Evolutionary conservation across 2,888 invertebrate species (phyloP), one percentile per base, ranked within the genome.

Genomic region (Vesta saturnalis): DNA sequence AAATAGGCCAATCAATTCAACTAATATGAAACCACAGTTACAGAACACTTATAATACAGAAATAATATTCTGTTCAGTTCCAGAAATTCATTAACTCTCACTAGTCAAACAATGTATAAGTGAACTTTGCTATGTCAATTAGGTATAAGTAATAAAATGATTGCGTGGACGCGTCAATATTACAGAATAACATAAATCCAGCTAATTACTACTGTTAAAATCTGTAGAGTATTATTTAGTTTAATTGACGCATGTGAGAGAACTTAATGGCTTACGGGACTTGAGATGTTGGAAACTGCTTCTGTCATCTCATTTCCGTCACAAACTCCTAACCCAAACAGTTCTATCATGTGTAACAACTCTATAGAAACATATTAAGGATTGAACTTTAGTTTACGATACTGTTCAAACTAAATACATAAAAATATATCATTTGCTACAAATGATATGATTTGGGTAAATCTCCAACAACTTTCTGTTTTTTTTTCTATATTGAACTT

Each of bases 401-500:
- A n/a, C 2, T 39, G 8, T 39, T 2, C 39, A 39, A 39, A 10
- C 12, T n/a, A 39, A 39, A 39, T 12, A 1, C n/a, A 39, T 39
- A 39, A 39, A 39, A n/a, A 10, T 39, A n/a, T n/a, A 39, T n/a
- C n/a, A 39, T 39, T 39, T 39, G n/a, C n/a, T n/a, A n/a, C n/a
- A n/a, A n/a, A n/a, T n/a, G n/a, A n/a, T n/a, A n/a, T n/a, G n/a
- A 39, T 8, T 8, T n/a, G n/a, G n/a, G 30, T 43, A 21, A 22
- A 39, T 12, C 39, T 57, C 30, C 19, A 49, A 21, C 35, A 46
- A 64, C 4, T 58, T 58, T 64, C 58, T 64, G 58, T 64, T 64
- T 49, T 64, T 64, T n/a, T 39, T 8, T 39, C 8, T 23, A 23
- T 23, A 23, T 23, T 39, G 39, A 39, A 39, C n/a, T 39, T 39